phyloP scores from a whole-genome alignment of 2,113 vertebrate genomes.

The Nibea albiflora region DNA sequence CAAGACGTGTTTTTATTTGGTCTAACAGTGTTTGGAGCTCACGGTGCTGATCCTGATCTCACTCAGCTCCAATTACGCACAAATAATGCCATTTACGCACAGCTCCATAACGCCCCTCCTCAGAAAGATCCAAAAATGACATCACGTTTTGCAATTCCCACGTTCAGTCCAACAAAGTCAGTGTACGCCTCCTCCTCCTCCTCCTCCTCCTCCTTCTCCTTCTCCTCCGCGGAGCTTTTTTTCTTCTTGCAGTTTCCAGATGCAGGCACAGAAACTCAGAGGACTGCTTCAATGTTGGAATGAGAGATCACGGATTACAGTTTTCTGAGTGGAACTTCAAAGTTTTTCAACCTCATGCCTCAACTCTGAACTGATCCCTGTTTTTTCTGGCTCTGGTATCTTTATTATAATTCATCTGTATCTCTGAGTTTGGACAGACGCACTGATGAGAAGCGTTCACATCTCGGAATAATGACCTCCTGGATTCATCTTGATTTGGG shows the following conservation, averaged over 20 bases:
- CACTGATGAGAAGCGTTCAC: constrained; percentile 52
- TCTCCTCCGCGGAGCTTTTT: constrained; percentile 49
- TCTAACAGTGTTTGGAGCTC: constrained; percentile 16
- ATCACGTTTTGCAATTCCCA: constrained; percentile 85
- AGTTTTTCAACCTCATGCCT: constrained; percentile 18
- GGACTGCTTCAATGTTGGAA: not conserved
- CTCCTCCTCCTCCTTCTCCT: not conserved
- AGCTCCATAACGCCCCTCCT: constrained; percentile 69
- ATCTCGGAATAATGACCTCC: constrained; percentile 68
- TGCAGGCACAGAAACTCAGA: constrained; percentile 45
- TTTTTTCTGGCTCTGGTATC: not conserved
- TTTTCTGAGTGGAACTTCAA: constrained; percentile 50
- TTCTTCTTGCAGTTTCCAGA: constrained; percentile 44
- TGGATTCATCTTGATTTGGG: constrained; percentile 57
- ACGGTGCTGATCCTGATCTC: constrained; percentile 24
- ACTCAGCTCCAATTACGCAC: constrained; percentile 68
- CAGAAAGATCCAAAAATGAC: constrained; percentile 80
- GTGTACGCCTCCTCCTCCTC: constrained; percentile 4
- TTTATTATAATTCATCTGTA: not conserved
- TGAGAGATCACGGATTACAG: constrained; percentile 41
- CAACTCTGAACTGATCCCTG: constrained; percentile 17
- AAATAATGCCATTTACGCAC: constrained; percentile 68
- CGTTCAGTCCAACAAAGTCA: constrained; percentile 77
- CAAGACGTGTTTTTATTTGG: not conserved
- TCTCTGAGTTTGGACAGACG: constrained; percentile 45